phyloP scores from a whole-genome alignment of 2,113 vertebrate species.

The Bufo gargarizans region DNA sequence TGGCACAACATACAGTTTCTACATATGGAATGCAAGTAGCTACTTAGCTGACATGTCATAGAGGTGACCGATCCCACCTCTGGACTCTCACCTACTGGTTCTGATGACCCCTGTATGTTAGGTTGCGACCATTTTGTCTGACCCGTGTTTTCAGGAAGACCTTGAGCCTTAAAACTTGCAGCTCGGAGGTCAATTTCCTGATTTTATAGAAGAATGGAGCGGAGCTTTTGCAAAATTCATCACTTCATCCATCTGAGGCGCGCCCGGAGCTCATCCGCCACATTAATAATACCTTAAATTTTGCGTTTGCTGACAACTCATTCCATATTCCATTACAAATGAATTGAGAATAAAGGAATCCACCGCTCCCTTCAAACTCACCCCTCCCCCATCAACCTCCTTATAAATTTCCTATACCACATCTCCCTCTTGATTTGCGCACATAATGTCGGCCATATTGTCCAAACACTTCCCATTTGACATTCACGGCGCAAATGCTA shows the following conservation, averaged over 20 bases:
- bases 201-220: background rate
- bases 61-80: too few relatives aligned
- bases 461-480: background rate
- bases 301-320: slow-evolving; percentile 12
- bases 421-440: background rate
- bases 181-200: background rate
- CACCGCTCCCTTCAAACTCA: background rate
- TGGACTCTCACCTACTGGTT: too few relatives aligned
- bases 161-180: background rate
- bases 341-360: slow-evolving; percentile 14
- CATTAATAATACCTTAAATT: slow-evolving; percentile 40
- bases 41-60: too few relatives aligned
- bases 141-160: background rate
- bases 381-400: background rate
- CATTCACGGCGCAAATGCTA: background rate
- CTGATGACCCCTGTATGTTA: too few relatives aligned
- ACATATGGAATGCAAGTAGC: too few relatives aligned
- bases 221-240: slow-evolving; percentile 32
- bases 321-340: slow-evolving; percentile 35
- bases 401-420: too few relatives aligned
- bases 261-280: background rate
- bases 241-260: background rate
- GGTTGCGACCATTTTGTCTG: background rate
- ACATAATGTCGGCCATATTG: background rate
- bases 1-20: too few relatives aligned